phyloP scores from a whole-genome alignment of 2,888 invertebrate genomes.

The Eupithecia exiguata region DNA sequence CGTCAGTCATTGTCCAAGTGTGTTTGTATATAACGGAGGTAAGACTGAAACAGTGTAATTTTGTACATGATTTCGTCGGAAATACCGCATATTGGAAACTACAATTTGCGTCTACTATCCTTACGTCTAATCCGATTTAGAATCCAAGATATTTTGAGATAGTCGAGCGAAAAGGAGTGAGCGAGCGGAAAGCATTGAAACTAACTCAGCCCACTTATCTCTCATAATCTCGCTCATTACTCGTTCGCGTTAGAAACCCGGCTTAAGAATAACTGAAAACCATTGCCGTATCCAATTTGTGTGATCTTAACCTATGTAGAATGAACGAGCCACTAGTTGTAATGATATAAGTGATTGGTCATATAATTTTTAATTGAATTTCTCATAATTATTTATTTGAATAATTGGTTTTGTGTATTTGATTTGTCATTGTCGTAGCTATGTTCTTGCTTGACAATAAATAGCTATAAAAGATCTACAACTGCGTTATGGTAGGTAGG shows the following conservation, averaged over 20 bases:
- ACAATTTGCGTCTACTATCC: background rate
- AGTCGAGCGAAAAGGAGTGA: too few species aligned
- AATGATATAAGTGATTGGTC: constrained; percentile 4
- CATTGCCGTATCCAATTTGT: constrained; percentile 14
- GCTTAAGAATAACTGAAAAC: background rate
- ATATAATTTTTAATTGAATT: constrained; percentile 10
- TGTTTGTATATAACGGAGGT: constrained; percentile 74
- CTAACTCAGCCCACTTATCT: too few species aligned
- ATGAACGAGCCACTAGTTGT: constrained; percentile 13
- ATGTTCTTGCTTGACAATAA: constrained; percentile 45
- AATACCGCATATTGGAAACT: constrained; percentile 17
- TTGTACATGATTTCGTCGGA: constrained; percentile 45
- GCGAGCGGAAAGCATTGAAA: too few species aligned
- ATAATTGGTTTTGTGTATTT: constrained; percentile 38
- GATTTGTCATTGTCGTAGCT: constrained; percentile 38
- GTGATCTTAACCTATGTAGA: constrained; percentile 8
- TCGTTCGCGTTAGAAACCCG: too few species aligned
- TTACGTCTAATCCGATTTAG: too few species aligned
- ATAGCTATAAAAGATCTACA: constrained; percentile 27
- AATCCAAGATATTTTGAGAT: too few species aligned
- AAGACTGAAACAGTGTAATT: constrained; percentile 71
- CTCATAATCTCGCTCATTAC: too few species aligned
- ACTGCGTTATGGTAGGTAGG: constrained; percentile 19
- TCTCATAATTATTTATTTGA: constrained; percentile 28
- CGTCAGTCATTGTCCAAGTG: constrained; percentile 67